Conservation (phyloP, 1,140 invertebrate genomes). For the Drosophila lowei region DNA sequence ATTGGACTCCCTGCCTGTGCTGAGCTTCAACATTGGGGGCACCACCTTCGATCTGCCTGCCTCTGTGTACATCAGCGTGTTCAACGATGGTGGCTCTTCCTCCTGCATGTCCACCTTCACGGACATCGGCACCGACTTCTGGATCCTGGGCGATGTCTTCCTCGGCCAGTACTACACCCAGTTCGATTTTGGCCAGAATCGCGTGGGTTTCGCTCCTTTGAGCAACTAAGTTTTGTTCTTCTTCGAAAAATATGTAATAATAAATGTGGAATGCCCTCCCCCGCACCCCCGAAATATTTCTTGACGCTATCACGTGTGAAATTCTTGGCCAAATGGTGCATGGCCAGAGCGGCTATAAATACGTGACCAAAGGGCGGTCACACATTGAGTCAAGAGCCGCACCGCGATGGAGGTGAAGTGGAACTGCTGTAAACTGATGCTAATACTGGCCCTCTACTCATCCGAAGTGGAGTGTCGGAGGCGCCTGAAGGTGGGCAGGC, state of each 20-base stretch:
- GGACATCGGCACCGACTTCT: conserved; percentile 84
- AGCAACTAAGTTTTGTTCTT: neutral
- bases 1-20: conserved; percentile 40
- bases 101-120: conserved; percentile 95
- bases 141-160: conserved; percentile 86
- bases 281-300: neutral
- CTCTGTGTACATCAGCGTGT: conserved; percentile 82
- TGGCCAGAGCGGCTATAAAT: conserved; percentile 26
- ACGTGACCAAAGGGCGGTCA: conserved; percentile 33
- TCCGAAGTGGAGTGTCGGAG: neutral
- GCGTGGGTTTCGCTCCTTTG: conserved; percentile 85
- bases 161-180: conserved; percentile 88
- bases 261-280: neutral
- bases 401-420: conserved; percentile 26
- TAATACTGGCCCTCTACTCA: neutral
- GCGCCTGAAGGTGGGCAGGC: conserved; percentile 20
- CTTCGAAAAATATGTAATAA: neutral
- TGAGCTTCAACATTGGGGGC: conserved; percentile 61
- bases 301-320: conserved; percentile 23
- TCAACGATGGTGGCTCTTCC: conserved; percentile 86
- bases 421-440: neutral
- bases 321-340: conserved; percentile 24
- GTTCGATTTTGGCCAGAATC: conserved; percentile 88
- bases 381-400: conserved; percentile 2
- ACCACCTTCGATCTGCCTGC: conserved; percentile 52